Conservation (phyloP, 2,888 invertebrate species). For the Malthinus flaveolus region DNA sequence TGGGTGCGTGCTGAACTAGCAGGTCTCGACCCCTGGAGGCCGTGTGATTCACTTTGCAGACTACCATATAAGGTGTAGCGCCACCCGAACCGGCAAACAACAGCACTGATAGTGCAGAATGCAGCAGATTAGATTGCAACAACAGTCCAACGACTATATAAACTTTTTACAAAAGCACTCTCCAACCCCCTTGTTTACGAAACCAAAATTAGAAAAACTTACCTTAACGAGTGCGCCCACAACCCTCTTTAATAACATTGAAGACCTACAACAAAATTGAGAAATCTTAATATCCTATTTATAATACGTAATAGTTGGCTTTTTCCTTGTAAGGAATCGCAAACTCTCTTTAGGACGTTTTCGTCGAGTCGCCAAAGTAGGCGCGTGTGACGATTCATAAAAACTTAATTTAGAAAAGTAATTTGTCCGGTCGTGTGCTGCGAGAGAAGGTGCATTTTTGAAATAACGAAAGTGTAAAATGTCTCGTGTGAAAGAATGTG, state of each 20-base stretch:
- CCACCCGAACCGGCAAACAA: constrained; percentile 35
- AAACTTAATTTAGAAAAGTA: too few relatives aligned
- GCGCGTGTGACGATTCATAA: background rate
- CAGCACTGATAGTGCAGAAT: constrained; percentile 5
- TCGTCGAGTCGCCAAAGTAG: background rate
- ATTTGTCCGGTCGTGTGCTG: too few relatives aligned
- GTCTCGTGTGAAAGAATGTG: constrained; percentile 15
- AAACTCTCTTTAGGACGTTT: background rate
- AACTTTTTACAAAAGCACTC: background rate
- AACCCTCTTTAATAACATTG: background rate
- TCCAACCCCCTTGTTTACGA: too few relatives aligned
- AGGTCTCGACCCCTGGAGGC: constrained; percentile 40
- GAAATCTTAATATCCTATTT: constrained; percentile 1
- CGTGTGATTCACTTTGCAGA: constrained; percentile 45
- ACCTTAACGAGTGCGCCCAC: background rate
- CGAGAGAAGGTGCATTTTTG: background rate
- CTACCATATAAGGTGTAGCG: constrained; percentile 48
- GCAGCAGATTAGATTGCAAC: background rate
- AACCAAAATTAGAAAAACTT: too few relatives aligned
- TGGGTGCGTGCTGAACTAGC: constrained; percentile 43
- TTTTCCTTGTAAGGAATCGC: constrained; percentile 1
- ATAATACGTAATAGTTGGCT: background rate
- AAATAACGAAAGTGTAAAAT: constrained; percentile 8
- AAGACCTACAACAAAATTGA: constrained; percentile 5
- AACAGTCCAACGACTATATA: background rate